A percentile compares a stretch with the other conserved stretches of the same genome.
Evolutionary conservation across 1,140 invertebrate genomes (phyloP).

Genomic region (Chymomyza costata): DNA sequence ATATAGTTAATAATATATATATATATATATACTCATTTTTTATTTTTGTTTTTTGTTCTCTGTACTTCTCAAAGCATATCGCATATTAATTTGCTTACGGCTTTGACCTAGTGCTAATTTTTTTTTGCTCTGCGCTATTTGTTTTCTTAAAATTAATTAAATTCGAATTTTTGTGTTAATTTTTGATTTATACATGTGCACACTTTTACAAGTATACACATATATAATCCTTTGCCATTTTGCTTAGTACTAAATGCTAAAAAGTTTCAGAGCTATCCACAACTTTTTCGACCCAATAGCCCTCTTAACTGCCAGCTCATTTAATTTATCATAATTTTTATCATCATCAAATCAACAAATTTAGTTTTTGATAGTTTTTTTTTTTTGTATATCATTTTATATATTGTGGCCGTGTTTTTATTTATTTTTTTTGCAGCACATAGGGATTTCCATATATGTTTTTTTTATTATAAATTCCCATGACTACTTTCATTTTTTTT

Average conservation of each 20-base stretch:
- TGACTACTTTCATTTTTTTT: constrained; percentile 42
- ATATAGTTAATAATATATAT: too few species aligned
- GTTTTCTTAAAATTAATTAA: constrained; percentile 62
- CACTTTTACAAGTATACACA: constrained; percentile 22
- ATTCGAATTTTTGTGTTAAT: constrained; percentile 69
- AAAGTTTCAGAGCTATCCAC: constrained; percentile 62
- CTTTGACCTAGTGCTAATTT: constrained; percentile 38
- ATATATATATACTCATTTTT: too few species aligned
- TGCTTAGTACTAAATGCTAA: constrained; percentile 64
- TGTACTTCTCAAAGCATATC: constrained; percentile 36
- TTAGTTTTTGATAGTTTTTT: constrained; percentile 52
- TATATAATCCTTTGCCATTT: constrained; percentile 44
- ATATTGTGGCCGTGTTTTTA: constrained; percentile 14
- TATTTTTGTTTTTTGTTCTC: constrained; percentile 27
- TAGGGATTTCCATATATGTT: constrained; percentile 4
- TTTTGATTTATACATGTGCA: constrained; percentile 46
- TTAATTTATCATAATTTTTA: constrained; percentile 33
- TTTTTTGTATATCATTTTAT: constrained; percentile 10
- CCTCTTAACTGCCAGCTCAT: constrained; percentile 41
- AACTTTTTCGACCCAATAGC: constrained; percentile 21
- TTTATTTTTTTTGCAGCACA: constrained; percentile 19
- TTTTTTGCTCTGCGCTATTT: constrained; percentile 3
- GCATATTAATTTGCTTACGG: constrained; percentile 36
- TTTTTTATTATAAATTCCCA: constrained; percentile 49
- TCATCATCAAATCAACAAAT: constrained; percentile 55